Base-by-base conservation (phyloP, 1,140 invertebrate species). In the Saccostrea glomerata region DNA sequence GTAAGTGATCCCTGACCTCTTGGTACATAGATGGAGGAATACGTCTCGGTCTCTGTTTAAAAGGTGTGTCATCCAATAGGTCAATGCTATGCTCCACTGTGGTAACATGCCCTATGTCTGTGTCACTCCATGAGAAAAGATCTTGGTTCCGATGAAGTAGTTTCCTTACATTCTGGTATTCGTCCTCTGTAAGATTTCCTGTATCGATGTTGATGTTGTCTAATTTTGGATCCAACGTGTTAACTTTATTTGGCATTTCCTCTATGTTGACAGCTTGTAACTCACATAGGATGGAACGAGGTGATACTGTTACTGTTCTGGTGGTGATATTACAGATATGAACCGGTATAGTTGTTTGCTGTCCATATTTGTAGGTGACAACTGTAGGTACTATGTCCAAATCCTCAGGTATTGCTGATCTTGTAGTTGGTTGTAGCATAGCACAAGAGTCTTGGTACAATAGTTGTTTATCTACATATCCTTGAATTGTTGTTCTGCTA, bases 311-410 rank as follows among this genome's bases (percentile, higher is more conserved):
- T 11, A 91, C 84, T 66, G 87, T 89, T 25, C 86, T 87, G 1
- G 88, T 89, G 0, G 90, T 55, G 6, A 89, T 36, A 56, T 90
- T 91, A 3, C 87, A 85, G 9, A 91, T 58, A 3, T 77, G 23
- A 54, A 89, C 63, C 40, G 66, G 36, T 13, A 89, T 58, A 40
- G 54, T 54, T n/a, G 13, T 36, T 15, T 40, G 15, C 0, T 89
- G 20, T 15, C 56, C 17, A 40, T 90, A 87, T 23, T 70, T 70
- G 84, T 88, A 91, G 20, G 30, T 25, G 0, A 88, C 30, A 0
- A 89, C 3, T 20, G 56, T 55, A 84, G 89, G 89, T 54, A 60
- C n/a, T n/a, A n/a, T n/a, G n/a, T n/a, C n/a, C n/a, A n/a, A n/a
- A n/a, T n/a, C n/a, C n/a, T n/a, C n/a, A 54, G 17, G 90, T 82